Evolutionary conservation across 2,113 vertebrate species (phyloP).

Genomic region (Varanus salvator): DNA sequence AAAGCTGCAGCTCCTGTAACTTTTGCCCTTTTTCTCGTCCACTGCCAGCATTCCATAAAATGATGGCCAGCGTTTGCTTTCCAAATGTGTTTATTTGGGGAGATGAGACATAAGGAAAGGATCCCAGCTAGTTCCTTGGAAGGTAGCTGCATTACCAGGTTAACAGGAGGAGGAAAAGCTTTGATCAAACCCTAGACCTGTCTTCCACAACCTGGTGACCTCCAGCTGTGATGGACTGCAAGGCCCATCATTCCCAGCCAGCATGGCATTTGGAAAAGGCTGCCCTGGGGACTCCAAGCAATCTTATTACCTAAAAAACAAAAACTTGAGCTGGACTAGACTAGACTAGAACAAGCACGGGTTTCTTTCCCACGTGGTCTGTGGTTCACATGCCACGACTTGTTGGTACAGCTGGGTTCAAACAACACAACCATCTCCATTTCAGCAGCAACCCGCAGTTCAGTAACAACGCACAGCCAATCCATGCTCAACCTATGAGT

Average conservation of each 20-base stretch:
- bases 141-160: neutral
- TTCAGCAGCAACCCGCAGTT: too few species aligned
- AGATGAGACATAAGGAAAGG: neutral
- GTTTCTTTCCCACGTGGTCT: too few species aligned
- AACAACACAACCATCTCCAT: too few species aligned
- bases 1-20: neutral
- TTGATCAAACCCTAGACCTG: neutral
- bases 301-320: neutral
- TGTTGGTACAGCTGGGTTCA: too few species aligned
- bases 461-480: too few species aligned
- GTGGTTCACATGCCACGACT: too few species aligned
- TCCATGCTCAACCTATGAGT: too few species aligned
- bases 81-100: neutral
- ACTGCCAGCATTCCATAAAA: neutral
- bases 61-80: constrained; percentile 11
- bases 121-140: neutral
- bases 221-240: neutral
- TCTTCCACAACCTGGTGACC: neutral
- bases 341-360: neutral
- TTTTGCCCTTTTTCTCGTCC: constrained; percentile 30
- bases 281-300: neutral
- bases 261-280: neutral
- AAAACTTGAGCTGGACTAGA: too few species aligned
- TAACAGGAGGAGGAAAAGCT: neutral
- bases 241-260: neutral